Evolutionary conservation across 2,888 invertebrate genomes (phyloP).

Genomic region (Diplazon laetatorius): DNA sequence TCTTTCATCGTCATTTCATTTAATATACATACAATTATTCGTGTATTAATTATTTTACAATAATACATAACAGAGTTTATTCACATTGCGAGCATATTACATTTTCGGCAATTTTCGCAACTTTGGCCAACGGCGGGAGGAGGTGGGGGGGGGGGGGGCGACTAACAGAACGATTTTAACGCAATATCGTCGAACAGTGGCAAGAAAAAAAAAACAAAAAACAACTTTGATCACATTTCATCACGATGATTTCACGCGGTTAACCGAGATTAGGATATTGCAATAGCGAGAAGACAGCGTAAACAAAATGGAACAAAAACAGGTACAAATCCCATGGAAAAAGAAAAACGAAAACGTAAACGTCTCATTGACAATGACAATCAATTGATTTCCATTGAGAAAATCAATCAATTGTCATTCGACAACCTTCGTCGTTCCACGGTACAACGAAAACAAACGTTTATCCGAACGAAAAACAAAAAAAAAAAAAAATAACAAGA

Average conservation of each 20-base stretch:
- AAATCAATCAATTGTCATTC: background rate
- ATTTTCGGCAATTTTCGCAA: constrained; percentile 43
- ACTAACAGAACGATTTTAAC: no score
- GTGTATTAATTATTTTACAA: constrained; percentile 39
- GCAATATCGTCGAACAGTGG: no score
- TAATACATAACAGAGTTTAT: constrained; percentile 45
- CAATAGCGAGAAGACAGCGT: no score
- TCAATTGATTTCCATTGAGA: constrained; percentile 4
- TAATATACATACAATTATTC: background rate
- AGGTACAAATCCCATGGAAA: constrained; percentile 13
- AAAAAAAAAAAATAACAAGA: background rate
- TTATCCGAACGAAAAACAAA: background rate
- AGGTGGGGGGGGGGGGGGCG: no score
- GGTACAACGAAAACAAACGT: constrained; percentile 16
- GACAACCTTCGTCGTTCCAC: background rate
- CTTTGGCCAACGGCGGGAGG: constrained; percentile 5
- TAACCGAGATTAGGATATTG: background rate
- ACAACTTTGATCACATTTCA: constrained; percentile 55
- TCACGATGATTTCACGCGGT: constrained; percentile 17
- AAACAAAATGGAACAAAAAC: background rate
- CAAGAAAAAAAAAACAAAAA: constrained; percentile 20
- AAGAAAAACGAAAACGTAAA: constrained; percentile 6
- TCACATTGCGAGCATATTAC: constrained; percentile 46
- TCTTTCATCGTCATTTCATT: constrained; percentile 3
- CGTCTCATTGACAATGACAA: constrained; percentile 28